phyloP scores from a whole-genome alignment of 2,113 vertebrate species.

The Miniopterus natalensis region DNA sequence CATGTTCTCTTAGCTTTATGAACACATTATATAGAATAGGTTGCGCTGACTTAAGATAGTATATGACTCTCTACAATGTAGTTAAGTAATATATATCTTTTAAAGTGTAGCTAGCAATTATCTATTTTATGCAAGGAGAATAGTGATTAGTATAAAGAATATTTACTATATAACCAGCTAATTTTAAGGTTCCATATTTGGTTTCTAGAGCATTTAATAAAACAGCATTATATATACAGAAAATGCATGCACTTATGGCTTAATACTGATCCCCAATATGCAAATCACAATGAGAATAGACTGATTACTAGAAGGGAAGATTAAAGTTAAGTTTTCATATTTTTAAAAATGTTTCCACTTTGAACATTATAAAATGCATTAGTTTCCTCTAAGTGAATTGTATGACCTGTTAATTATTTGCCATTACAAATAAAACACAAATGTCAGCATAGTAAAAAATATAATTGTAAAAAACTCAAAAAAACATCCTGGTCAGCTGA shows the following conservation, averaged over 20 bases:
- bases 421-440: constrained; percentile 29
- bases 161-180: background rate
- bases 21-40: background rate
- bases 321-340: background rate
- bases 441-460: background rate
- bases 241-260: background rate
- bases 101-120: background rate
- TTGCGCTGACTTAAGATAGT: background rate
- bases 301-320: background rate
- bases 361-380: constrained; percentile 10
- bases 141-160: background rate
- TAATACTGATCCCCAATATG: background rate
- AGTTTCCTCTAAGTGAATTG: background rate
- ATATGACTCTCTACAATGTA: background rate
- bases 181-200: background rate
- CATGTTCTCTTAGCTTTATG: background rate
- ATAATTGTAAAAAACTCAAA: background rate
- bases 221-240: background rate
- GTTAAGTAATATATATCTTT: background rate
- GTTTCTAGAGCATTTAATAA: background rate
- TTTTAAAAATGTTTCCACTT: background rate
- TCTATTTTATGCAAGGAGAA: background rate
- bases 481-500: background rate
- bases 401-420: background rate
- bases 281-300: background rate